phyloP scores from a whole-genome alignment of 2,113 vertebrate genomes.

The Pelvicachromis taeniatus region DNA sequence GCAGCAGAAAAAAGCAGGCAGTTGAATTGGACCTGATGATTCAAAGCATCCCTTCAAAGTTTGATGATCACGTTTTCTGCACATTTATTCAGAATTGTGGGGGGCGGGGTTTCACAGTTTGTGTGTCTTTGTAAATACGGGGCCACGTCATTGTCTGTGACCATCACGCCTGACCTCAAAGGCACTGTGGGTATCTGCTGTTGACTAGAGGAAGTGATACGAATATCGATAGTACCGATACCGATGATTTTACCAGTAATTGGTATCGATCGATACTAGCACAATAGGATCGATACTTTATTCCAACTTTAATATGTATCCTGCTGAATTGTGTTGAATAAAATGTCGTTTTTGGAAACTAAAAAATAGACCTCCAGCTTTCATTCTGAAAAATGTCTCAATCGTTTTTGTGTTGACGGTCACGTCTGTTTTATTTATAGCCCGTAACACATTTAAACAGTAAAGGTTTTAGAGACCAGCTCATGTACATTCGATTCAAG shows the following conservation, averaged over 20 bases:
- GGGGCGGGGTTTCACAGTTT: not conserved
- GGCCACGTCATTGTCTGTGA: not conserved
- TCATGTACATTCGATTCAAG: not conserved
- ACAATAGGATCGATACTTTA: not conserved
- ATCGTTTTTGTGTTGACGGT: not conserved
- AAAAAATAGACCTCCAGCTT: not conserved
- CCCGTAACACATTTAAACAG: not conserved
- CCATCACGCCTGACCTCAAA: not conserved
- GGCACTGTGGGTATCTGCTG: not conserved
- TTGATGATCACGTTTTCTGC: not conserved
- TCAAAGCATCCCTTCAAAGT: not conserved
- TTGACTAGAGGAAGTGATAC: not conserved
- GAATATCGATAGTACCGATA: not conserved
- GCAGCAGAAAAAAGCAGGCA: not conserved
- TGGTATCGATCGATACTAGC: not conserved
- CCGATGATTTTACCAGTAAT: not conserved
- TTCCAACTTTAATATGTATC: not conserved
- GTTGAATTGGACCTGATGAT: conserved; percentile 3
- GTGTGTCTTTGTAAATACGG: not conserved
- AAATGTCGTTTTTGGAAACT: not conserved
- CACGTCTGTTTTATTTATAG: not conserved
- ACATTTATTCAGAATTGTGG: not conserved
- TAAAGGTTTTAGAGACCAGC: not conserved
- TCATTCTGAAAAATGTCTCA: not conserved
- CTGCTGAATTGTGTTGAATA: not conserved